Evolutionary conservation across 2,888 invertebrate species (phyloP).

Genomic region (Zygogramma bicolorata): DNA sequence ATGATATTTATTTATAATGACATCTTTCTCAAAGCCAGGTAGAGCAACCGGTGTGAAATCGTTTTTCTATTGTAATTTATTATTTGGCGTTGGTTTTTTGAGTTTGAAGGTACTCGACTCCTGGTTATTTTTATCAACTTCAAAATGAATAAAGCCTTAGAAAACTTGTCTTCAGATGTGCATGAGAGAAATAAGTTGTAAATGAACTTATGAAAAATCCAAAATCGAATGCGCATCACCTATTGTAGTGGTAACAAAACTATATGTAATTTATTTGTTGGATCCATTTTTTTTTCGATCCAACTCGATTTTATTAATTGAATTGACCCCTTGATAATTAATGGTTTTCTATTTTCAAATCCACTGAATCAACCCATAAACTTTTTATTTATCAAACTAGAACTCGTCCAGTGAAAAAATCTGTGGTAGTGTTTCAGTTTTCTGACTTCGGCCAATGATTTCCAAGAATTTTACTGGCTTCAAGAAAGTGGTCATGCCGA

Average conservation of each 20-base stretch:
- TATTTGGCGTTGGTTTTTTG: background rate
- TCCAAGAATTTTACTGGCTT: constrained; percentile 1
- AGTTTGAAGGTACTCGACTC: too few species aligned
- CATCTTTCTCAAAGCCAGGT: constrained; percentile 24
- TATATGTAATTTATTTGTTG: too few species aligned
- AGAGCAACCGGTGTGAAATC: background rate
- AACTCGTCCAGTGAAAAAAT: background rate
- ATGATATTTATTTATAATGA: constrained; percentile 30
- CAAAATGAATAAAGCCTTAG: too few species aligned
- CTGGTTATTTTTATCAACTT: too few species aligned
- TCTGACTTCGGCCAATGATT: background rate
- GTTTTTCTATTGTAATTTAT: background rate
- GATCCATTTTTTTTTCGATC: too few species aligned
- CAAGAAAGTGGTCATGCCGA: constrained; percentile 24
- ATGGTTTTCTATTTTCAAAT: background rate
- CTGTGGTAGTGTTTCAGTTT: background rate
- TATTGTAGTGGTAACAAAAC: too few species aligned
- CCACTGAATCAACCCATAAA: background rate
- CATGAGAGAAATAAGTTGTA: too few species aligned
- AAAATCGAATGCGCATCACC: too few species aligned
- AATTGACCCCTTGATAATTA: too few species aligned
- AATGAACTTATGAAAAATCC: too few species aligned
- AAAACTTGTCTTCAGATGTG: too few species aligned
- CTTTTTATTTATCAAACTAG: background rate
- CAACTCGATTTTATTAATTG: too few species aligned